Percentiles rank a stretch among this genome's conserved stretches.
Conservation (phyloP, 2,797 vertebrate species). For the Ptychadena robeensis region DNA sequence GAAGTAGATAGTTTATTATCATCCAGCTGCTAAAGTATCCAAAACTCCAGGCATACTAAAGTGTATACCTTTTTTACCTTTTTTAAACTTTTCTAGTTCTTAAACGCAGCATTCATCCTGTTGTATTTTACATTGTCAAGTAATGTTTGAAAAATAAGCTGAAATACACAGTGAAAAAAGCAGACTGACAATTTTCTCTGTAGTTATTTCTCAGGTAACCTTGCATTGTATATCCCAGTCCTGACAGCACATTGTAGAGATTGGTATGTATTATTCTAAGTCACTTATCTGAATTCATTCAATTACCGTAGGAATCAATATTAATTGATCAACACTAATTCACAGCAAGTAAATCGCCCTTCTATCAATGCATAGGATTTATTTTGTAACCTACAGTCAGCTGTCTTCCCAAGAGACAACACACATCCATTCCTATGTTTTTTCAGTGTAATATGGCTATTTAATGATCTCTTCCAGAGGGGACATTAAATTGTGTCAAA, state of each 20-base stretch:
- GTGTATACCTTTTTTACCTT: not conserved
- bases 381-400: conserved; percentile 19
- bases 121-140: too few species aligned
- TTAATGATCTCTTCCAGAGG: conserved; percentile 3
- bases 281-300: not conserved
- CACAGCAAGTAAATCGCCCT: conserved; percentile 33
- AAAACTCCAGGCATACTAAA: not conserved
- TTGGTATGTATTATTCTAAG: conserved; percentile 8
- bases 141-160: too few species aligned
- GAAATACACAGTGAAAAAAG: not conserved
- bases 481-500: not conserved
- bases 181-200: not conserved
- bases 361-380: conserved; percentile 33
- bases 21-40: too few species aligned
- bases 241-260: not conserved
- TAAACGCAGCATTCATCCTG: too few species aligned
- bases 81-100: not conserved
- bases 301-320: conserved; percentile 28
- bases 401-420: conserved; percentile 65
- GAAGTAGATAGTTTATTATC: not conserved
- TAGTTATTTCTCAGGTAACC: too few species aligned
- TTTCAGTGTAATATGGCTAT: conserved; percentile 4
- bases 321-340: conserved; percentile 46
- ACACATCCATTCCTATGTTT: conserved; percentile 56
- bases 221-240: not conserved